These are phyloP conservation scores for Parambassis ranga DNA, from an alignment of 2,797 vertebrate species.

Conservation along the genomic window DNA sequence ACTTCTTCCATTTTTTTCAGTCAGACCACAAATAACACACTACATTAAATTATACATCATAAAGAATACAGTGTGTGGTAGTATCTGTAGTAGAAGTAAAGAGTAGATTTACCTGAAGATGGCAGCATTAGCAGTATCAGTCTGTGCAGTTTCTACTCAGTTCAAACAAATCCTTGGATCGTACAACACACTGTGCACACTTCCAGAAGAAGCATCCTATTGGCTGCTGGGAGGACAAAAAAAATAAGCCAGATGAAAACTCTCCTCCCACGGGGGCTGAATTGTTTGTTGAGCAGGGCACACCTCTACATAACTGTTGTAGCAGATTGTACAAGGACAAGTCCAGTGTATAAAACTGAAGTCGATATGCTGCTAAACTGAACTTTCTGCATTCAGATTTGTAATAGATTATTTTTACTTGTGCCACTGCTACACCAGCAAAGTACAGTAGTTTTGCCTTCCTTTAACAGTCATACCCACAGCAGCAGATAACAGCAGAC, in stretches of 20 bases:
- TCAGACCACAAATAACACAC: neutral
- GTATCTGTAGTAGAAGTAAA: neutral
- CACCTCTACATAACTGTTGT: neutral
- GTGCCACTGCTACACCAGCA: no score
- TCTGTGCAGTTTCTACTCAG: neutral
- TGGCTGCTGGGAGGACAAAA: constrained; percentile 5
- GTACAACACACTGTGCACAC: neutral
- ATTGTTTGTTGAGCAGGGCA: neutral
- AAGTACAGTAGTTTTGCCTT: no score
- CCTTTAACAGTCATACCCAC: no score
- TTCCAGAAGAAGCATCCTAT: constrained; percentile 2
- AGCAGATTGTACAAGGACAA: neutral
- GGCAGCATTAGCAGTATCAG: neutral
- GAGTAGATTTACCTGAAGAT: constrained; percentile 36
- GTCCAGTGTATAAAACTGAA: no score
- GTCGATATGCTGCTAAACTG: no score
- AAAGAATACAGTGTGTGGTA: neutral
- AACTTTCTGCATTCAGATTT: no score
- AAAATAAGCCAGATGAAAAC: neutral
- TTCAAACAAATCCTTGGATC: no score
- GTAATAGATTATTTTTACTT: no score
- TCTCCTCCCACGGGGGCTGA: constrained; percentile 29
- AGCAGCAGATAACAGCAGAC: neutral
- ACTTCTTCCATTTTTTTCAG: neutral
- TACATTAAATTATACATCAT: neutral